Evolutionary conservation across 2,888 invertebrate genomes (phyloP), one percentile per base, ranked within the genome.

Genomic region (Mythimna ferrago): DNA sequence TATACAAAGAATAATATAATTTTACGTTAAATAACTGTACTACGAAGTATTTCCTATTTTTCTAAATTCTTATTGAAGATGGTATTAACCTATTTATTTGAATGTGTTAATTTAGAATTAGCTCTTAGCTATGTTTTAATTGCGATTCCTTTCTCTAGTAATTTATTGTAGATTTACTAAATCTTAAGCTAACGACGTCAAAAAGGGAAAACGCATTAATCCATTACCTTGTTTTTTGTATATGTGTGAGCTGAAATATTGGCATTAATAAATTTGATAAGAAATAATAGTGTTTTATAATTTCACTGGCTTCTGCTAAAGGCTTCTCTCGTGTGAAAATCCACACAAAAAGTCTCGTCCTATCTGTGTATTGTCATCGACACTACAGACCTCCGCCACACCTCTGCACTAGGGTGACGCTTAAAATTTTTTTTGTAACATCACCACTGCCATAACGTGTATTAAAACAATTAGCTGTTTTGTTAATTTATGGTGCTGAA

Each of bases 101-200:
- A 68, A 56, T 16, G 63, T 66, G 60, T 67, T 66, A 63, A 61
- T 44, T 71, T 68, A 64, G 62, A 57, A 53, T 64, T 70, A 74
- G 66, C 57, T 58, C 16, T 54, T 73, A 76, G 56, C 65, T 79
- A 63, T 61, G 53, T 63, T 71, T 60, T 64, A 66, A 72, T 44
- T 38, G 66, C 10, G 63, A 41, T 14, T 68, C 65, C 41, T 51
- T 71, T 72, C 44, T 70, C 60, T 86, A 88, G 85, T 89, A 86
- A 89, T 84, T 89, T 89, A 88, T 89, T 88, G 51, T 85, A 86
- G 87, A 56, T 73, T 58, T 21, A 32, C 21, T 26, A 56, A 69
- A 63, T 69, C 35, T 51, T 68, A 56, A 63, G 16, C 35, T 63
- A 21, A 76, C 44, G 58, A 61, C 19, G 53, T 19, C 44, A 57